Base-by-base conservation (phyloP, 1,140 invertebrate genomes). In the Berghia stephanieae region DNA sequence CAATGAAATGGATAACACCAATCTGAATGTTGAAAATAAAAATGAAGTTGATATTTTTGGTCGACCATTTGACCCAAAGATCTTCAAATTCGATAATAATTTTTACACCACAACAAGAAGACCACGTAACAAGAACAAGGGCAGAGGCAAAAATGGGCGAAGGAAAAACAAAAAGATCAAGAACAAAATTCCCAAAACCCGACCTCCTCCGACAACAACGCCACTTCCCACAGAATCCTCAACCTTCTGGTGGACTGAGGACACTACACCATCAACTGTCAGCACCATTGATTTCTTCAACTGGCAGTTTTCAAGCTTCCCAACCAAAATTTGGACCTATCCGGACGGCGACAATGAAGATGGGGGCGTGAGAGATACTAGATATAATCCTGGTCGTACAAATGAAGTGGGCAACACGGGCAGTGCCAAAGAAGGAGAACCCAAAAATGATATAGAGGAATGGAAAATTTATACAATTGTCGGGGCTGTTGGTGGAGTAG, bases 401-500 rank as follows among this genome's bases (percentile, higher is more conserved):
- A n/a, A 16, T 24, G 74, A 69, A 21, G 2, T 27, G 69, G 66
- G 44, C 36, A 60, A 78, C 21, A 52, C 34, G 36, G 52, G 38
- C 34, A 49, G 24, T 55, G 27, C 27, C 3, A 5, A 57, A n/a
- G 38, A 44, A 27, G 49, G 8, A 73, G 46, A 57, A 73, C 42
- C 31, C 36, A 75, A 74, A n/a, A 78, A 60, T 0, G 44, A 31
- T 18, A 79, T 85, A 24, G 82, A 80, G 72, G 68, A 82, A 0
- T 83, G 83, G 83, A 85, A 83, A 27, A 83, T 85, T 42, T 85
- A 85, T 55, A 85, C 83, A 13, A 83, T 85, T 63, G 84, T 85
- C 21, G 84, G 84, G 5, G 81, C 83, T 16, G 79, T 85, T n/a
- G 83, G 82, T 13, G 84, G 84, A 18, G 83, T 83, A 18, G 80